Base-by-base conservation (phyloP, 2,888 invertebrate species). In the Punctoribates punctum region DNA sequence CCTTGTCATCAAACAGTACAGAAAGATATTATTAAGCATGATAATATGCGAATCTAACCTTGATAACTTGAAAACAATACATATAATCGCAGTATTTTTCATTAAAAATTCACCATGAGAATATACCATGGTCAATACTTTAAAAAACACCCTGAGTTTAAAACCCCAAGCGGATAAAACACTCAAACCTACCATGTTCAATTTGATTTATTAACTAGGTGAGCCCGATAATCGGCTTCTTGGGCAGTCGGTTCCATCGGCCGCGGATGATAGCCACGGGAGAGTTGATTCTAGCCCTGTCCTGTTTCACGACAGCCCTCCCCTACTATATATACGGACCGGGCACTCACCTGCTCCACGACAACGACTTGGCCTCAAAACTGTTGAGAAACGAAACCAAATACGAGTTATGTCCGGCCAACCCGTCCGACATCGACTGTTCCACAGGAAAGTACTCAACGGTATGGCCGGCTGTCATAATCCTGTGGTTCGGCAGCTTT, bases 241-340 rank as follows among this genome's bases (percentile, higher is more conserved):
- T 77, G 25, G 79, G 79, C 15, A 76, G 73, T 1, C 77, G 70
- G 48, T 60, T 72, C 34, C 76, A 80, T 57, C 75, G 79, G 38
- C 77, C 80, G 0, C 74, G 74, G 20, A n/a, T 78, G 74, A 75
- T 78, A 38, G 78, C 79, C 5, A 23, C 27, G 17, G 78, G 78
- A 9, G 75, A 79, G 72, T 23, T 78, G 34, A 29, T 78, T 3
- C 65, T 78, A 15, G 73, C 74, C 5, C 25, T 77, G 25, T 75
- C 76, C 6, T 75, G 77, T 60, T 67, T 79, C 51, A 74, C 75
- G 1, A 73, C 75, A 46, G 78, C 78, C 1, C 38, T 78, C 11
- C 79, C 79, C 1, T 79, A 79, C 23, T 78, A 78, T 9, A 73
- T 80, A 8, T 79, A 79, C 38, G 80, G 80, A 13, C 79, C 80